Percentiles rank a stretch among this genome's conserved stretches.
These are phyloP conservation scores for Crotalus helleri DNA, from an alignment of 2,113 vertebrate genomes.

Conservation along the genomic window DNA sequence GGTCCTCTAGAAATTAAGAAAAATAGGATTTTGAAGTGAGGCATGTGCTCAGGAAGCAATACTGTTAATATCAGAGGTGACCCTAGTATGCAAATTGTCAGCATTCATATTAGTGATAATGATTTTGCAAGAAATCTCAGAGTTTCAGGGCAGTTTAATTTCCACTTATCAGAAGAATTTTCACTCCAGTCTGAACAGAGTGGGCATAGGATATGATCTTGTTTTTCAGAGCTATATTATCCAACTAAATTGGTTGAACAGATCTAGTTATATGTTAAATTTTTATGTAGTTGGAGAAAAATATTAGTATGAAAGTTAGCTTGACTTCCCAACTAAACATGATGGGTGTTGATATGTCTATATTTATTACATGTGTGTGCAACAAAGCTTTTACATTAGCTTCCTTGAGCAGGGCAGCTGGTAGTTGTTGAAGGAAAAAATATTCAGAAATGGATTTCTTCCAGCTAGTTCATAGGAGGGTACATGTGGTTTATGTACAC, in stretches of 20 bases:
- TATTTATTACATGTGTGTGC: not conserved
- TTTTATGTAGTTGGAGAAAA: not conserved
- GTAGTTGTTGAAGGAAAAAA: not conserved
- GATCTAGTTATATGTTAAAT: not conserved
- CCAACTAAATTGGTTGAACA: not conserved
- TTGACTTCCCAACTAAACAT: not conserved
- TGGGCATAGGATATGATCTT: not conserved
- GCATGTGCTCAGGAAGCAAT: not conserved
- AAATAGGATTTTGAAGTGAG: not conserved
- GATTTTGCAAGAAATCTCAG: not conserved
- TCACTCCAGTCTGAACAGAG: not conserved
- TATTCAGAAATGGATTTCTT: not conserved
- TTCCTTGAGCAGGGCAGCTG: not conserved
- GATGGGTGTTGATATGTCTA: not conserved
- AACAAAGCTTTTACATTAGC: not conserved
- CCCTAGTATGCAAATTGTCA: not conserved
- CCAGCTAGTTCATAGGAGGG: not conserved
- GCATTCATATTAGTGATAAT: not conserved
- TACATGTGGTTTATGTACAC: not conserved
- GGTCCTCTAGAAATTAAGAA: not conserved
- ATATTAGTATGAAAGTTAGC: not conserved
- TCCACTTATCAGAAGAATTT: not conserved
- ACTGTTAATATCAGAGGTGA: not conserved
- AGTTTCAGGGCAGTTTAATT: not conserved
- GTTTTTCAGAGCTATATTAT: not conserved